A percentile compares a stretch with the other conserved stretches of the same genome.
Evolutionary conservation across 2,113 vertebrate genomes (phyloP).

Genomic region (Orthonyx spaldingii): DNA sequence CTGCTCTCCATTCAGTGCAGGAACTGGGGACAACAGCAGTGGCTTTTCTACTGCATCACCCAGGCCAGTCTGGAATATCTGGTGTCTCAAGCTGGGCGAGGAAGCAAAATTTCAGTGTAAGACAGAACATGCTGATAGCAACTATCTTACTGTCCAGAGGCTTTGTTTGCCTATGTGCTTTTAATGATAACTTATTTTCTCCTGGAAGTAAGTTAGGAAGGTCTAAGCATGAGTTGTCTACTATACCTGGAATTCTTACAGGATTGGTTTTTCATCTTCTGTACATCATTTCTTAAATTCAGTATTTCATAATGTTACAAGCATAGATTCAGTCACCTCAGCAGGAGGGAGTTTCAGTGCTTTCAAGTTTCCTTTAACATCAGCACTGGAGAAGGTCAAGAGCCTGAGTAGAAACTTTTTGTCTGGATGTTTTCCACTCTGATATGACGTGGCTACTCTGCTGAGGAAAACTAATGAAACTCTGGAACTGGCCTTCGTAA

Average conservation of each 20-base stretch:
- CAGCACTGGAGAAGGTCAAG: not conserved
- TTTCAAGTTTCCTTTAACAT: not conserved
- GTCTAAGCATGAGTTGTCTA: not conserved
- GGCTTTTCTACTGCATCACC: not conserved
- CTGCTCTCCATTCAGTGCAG: not conserved
- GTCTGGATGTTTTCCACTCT: not conserved
- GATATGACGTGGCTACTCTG: accelerated
- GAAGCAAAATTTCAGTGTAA: not conserved
- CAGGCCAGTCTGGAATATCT: not conserved
- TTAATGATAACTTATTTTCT: not conserved
- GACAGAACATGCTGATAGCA: not conserved
- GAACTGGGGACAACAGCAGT: not conserved
- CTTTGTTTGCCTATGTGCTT: not conserved
- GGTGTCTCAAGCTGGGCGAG: not conserved
- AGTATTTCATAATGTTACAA: not conserved
- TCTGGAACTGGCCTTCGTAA: not conserved
- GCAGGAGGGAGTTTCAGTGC: not conserved
- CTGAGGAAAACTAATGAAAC: not conserved
- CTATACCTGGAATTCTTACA: not conserved
- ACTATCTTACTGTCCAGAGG: not conserved
- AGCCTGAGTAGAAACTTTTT: not conserved
- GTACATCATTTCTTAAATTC: not conserved
- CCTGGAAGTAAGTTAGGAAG: not conserved
- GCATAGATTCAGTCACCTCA: not conserved
- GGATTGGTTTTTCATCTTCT: not conserved